These are phyloP conservation scores for Platalea minor DNA, from an alignment of 2,797 vertebrate genomes.

Conservation along the genomic window DNA sequence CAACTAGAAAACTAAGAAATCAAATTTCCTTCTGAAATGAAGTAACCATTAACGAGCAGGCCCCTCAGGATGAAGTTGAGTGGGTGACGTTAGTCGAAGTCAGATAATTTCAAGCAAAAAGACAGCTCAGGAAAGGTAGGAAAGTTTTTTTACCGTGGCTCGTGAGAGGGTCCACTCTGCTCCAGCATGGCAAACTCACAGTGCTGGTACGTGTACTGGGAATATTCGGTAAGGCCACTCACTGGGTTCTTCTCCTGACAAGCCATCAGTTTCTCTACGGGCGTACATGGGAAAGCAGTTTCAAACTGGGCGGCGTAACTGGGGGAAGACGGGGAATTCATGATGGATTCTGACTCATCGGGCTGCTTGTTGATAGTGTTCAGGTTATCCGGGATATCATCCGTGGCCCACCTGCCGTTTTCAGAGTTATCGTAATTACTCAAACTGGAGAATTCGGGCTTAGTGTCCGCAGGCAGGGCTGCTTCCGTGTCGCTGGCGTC, in stretches of 20 bases:
- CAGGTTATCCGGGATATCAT: conserved; percentile 89
- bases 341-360: conserved; percentile 61
- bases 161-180: conserved; percentile 93
- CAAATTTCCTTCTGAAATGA: background rate
- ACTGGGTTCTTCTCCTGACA: conserved; percentile 91
- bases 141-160: conserved; percentile 84
- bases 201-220: conserved; percentile 86
- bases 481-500: accelerated
- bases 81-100: background rate
- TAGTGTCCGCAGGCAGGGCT: background rate
- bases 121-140: background rate
- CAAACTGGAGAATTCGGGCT: conserved; percentile 13
- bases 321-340: conserved; percentile 78
- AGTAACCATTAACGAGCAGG: background rate
- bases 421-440: conserved; percentile 51
- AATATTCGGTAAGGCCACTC: conserved; percentile 91
- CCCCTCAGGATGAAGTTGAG: background rate
- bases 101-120: background rate
- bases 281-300: conserved; percentile 38
- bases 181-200: conserved; percentile 91
- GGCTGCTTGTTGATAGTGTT: conserved; percentile 77
- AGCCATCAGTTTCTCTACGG: conserved; percentile 83
- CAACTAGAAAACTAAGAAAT: background rate
- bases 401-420: conserved; percentile 84
- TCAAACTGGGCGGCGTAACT: conserved; percentile 72